phyloP scores from a whole-genome alignment of 2,113 vertebrate species.

The Peromyscus californicus region DNA sequence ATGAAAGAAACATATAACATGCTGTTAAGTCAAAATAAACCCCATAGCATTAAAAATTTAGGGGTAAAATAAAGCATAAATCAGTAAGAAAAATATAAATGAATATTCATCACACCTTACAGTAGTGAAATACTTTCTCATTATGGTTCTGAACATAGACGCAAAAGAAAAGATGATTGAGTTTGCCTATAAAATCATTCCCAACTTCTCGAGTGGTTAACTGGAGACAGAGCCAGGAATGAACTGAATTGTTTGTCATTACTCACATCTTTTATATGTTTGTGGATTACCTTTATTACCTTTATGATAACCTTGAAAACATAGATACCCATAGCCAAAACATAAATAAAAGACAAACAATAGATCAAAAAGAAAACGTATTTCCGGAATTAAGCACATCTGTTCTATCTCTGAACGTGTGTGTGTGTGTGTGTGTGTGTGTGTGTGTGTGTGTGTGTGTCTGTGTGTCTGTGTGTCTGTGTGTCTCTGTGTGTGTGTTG shows the following conservation, averaged over 20 bases:
- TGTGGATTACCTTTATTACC: background rate
- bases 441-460: background rate
- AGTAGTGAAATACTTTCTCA: background rate
- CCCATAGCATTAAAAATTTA: background rate
- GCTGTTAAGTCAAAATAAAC: slow-evolving; percentile 48
- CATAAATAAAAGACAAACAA: slow-evolving; percentile 12
- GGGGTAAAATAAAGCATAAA: slow-evolving; percentile 25
- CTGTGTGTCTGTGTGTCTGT: background rate
- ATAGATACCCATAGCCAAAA: background rate
- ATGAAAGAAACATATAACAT: background rate
- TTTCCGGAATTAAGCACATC: background rate
- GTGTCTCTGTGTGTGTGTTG: background rate
- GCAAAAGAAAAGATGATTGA: background rate
- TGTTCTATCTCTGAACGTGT: background rate
- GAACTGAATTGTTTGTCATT: background rate
- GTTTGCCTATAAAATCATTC: background rate
- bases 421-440: background rate
- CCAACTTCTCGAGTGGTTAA: background rate
- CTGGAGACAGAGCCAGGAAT: background rate
- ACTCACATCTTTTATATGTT: background rate
- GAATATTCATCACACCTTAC: slow-evolving; percentile 39
- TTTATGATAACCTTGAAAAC: background rate
- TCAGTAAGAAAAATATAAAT: slow-evolving; percentile 51
- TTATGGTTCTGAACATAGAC: background rate
- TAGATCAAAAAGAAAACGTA: background rate